phyloP scores from a whole-genome alignment of 2,888 invertebrate species.

The Stenurella melanura region DNA sequence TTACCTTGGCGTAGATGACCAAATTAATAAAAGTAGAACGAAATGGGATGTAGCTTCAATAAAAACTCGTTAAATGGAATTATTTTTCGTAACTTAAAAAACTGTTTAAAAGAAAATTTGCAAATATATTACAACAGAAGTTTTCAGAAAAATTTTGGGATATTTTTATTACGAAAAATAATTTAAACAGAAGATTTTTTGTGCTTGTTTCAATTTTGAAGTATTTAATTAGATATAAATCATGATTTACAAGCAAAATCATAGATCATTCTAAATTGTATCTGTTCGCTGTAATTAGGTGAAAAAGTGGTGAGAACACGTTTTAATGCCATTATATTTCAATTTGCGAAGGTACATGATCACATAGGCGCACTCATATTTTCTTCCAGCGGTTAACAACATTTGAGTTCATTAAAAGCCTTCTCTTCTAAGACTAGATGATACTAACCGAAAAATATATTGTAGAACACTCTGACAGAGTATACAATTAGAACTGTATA shows the following conservation, averaged over 20 bases:
- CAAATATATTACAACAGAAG: neutral
- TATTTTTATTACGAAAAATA: neutral
- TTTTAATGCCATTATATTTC: neutral
- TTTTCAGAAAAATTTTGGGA: neutral
- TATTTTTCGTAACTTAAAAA: neutral
- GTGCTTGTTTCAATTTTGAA: no score
- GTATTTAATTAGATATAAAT: no score
- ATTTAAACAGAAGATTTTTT: neutral
- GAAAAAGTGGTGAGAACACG: neutral
- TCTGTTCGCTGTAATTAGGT: neutral
- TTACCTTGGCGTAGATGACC: constrained; percentile 67
- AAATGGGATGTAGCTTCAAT: neutral
- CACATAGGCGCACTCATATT: neutral
- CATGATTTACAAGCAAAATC: no score
- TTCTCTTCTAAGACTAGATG: no score
- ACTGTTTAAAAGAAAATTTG: neutral
- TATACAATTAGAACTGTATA: no score
- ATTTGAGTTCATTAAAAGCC: no score
- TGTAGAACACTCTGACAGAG: no score
- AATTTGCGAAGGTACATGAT: neutral
- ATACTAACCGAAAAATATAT: no score
- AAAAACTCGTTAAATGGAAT: neutral
- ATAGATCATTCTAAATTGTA: neutral
- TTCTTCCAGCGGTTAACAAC: neutral
- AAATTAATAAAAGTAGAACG: constrained; percentile 1